phyloP scores from a whole-genome alignment of 2,888 invertebrate species.

The Schizaphis graminum region DNA sequence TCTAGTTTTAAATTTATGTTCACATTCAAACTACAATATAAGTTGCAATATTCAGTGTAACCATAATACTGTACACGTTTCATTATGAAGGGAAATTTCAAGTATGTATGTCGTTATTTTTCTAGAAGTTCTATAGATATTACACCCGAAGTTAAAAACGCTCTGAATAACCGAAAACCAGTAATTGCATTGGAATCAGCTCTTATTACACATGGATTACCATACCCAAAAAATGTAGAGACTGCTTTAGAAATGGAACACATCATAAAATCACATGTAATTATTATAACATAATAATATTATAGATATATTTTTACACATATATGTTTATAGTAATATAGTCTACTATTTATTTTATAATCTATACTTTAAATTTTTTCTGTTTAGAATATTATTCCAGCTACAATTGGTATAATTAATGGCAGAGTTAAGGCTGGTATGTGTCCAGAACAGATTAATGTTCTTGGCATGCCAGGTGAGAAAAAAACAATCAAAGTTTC shows the following conservation, averaged over 20 bases:
- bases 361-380: not conserved
- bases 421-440: slow-evolving; percentile 89
- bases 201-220: slow-evolving; percentile 98
- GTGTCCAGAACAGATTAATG: slow-evolving; percentile 76
- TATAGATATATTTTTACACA: too few species aligned
- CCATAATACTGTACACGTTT: not conserved
- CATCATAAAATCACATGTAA: slow-evolving; percentile 80
- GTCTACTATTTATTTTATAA: not conserved
- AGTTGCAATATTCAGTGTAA: too few species aligned
- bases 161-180: slow-evolving; percentile 77
- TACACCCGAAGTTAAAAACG: slow-evolving; percentile 76
- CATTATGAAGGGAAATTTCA: slow-evolving; percentile 5
- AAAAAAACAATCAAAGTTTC: slow-evolving; percentile 84
- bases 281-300: not conserved
- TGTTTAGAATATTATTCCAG: slow-evolving; percentile 85
- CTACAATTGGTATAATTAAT: slow-evolving; percentile 90
- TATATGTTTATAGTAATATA: not conserved
- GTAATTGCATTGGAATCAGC: slow-evolving; percentile 97
- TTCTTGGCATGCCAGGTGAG: slow-evolving; percentile 74
- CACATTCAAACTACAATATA: not conserved
- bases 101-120: slow-evolving; percentile 18
- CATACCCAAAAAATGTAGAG: slow-evolving; percentile 89
- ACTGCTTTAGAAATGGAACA: slow-evolving; percentile 88
- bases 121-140: slow-evolving; percentile 67
- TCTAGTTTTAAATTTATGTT: not conserved